Conservation (phyloP, 2,888 invertebrate genomes). For the Gibbula magus region DNA sequence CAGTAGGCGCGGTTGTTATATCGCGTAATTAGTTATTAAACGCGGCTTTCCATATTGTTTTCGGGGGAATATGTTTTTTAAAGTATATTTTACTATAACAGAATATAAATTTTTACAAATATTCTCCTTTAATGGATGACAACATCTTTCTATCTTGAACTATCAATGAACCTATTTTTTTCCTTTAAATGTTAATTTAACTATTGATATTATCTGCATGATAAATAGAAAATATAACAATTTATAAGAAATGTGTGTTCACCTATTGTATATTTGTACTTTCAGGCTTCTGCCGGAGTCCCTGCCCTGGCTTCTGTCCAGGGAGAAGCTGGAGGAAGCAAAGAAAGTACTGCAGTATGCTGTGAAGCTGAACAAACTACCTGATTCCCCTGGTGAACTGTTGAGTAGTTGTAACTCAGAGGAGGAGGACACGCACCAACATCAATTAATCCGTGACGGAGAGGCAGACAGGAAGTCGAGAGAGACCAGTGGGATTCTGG, state of each 20-base stretch:
- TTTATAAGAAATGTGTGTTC: not conserved
- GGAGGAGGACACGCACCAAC: not conserved
- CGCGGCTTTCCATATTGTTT: too few species aligned
- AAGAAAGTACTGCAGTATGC: conserved; percentile 46
- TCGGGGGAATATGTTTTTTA: too few species aligned
- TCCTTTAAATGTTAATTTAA: too few species aligned
- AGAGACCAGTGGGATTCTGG: not conserved
- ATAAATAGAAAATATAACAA: too few species aligned
- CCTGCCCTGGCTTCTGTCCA: conserved; percentile 62
- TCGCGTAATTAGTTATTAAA: too few species aligned
- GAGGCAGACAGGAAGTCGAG: not conserved
- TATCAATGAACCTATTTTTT: too few species aligned
- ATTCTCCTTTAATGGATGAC: too few species aligned
- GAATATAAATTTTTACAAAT: too few species aligned
- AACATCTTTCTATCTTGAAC: too few species aligned
- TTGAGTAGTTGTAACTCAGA: not conserved
- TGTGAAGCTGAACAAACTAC: conserved; percentile 47
- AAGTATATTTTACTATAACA: too few species aligned
- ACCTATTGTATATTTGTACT: not conserved
- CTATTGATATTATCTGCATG: not conserved
- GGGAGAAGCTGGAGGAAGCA: conserved; percentile 45
- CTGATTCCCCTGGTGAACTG: not conserved
- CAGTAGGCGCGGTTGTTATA: too few species aligned
- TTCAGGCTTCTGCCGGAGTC: conserved; percentile 65
- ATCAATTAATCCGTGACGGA: not conserved